phyloP scores from a whole-genome alignment of 2,797 vertebrate species.

The Echeneis naucrates region DNA sequence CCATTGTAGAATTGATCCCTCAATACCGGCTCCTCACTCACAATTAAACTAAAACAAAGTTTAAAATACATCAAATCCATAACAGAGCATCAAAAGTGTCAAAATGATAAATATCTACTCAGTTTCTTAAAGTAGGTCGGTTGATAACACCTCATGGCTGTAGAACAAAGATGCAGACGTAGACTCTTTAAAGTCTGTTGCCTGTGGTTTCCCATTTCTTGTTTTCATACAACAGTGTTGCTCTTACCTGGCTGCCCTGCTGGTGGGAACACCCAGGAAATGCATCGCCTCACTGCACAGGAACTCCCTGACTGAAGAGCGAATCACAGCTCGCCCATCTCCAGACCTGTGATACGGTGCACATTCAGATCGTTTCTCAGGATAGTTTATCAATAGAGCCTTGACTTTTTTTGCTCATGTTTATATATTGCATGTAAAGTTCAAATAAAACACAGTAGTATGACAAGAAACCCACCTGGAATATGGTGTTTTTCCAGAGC shows the following conservation, averaged over 20 bases:
- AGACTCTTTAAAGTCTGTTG: no score
- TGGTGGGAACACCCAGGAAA: conserved; percentile 87
- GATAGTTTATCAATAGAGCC: background rate
- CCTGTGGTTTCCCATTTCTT: no score
- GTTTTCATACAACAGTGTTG: background rate
- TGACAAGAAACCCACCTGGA: conserved; percentile 76
- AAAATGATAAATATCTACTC: background rate
- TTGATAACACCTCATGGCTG: no score
- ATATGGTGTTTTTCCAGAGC: conserved; percentile 89
- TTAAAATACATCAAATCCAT: conserved; percentile 9
- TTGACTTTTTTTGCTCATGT: background rate
- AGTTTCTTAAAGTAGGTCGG: background rate
- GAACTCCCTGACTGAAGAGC: conserved; percentile 89
- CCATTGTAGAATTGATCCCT: conserved; percentile 90
- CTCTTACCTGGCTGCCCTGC: conserved; percentile 87
- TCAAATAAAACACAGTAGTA: no score
- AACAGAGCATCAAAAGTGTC: background rate
- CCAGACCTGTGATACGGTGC: conserved; percentile 74
- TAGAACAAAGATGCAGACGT: no score
- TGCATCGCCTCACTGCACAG: conserved; percentile 89
- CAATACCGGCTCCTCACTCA: conserved; percentile 87
- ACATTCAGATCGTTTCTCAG: background rate
- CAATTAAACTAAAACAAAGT: conserved; percentile 80
- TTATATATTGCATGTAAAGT: background rate
- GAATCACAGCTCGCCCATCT: conserved; percentile 88